phyloP scores from a whole-genome alignment of 2,888 invertebrate species.

The Melieria crassipennis region DNA sequence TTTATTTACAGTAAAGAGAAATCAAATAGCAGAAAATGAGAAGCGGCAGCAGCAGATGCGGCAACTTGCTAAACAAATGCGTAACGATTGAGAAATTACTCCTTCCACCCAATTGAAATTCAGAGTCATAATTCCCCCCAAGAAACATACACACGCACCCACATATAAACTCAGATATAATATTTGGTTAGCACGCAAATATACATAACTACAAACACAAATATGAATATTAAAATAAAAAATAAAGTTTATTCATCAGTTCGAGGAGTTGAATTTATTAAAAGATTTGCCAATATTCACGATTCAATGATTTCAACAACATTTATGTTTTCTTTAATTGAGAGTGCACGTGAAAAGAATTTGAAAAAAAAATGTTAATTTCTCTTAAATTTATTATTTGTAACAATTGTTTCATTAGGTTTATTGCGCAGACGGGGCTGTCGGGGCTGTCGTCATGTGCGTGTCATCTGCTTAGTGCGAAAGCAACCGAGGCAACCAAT shows the following conservation, averaged over 20 bases:
- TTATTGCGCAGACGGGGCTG: no score
- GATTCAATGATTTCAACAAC: no score
- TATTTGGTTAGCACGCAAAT: conserved; percentile 11
- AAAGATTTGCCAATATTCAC: neutral
- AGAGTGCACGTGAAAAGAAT: no score
- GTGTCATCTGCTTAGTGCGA: no score
- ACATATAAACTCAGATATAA: conserved; percentile 7
- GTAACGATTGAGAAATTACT: neutral
- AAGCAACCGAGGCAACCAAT: no score
- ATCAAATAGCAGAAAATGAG: no score
- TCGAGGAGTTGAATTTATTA: conserved; percentile 26
- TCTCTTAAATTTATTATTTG: no score
- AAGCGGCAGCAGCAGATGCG: neutral
- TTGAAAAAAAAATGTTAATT: no score
- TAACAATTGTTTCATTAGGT: no score
- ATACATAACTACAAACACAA: conserved; percentile 2
- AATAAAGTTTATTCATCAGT: conserved; percentile 28
- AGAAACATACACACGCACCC: conserved; percentile 2
- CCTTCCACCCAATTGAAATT: neutral
- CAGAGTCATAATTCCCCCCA: neutral
- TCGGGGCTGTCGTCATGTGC: no score
- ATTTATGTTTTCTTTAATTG: no score
- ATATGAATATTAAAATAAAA: conserved; percentile 11
- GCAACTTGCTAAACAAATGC: conserved; percentile 16
- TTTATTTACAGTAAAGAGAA: no score